Evolutionary conservation across 2,113 vertebrate genomes (phyloP), one percentile per base, ranked within the genome.

Genomic region (Sinocyclocheilus rhinocerous): DNA sequence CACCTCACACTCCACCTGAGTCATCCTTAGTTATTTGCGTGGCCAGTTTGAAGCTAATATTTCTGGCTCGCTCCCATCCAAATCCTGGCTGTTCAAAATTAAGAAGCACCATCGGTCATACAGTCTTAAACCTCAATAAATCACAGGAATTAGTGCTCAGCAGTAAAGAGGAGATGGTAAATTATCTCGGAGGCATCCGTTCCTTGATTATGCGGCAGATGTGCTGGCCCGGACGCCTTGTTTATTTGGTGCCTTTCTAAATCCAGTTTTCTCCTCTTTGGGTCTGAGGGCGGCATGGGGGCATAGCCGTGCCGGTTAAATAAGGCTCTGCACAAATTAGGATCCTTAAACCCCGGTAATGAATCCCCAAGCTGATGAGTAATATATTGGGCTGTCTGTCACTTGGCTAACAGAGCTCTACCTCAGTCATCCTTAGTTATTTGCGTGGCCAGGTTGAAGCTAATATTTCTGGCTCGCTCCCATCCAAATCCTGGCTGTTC

Each of bases 281-380:
- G 61, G 84, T 69, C 78, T 57, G 59, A 85, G 86, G 80, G 63
- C 48, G 75, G 75, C 50, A 67, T 16, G 65, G 77, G 83, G 80
- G 81, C 81, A 83, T 83, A 50, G 82, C 39, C 63, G 84, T 90
- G 88, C 80, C 55, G 29, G 83, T 89, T 89, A 90, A 89, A 88
- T 84, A 88, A 67, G 72, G 59, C 83, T 83, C 33, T 67, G 70
- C 80, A 83, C 82, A 88, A 83, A 87, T 91, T 89, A 89, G 85
- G 81, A 73, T 70, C 87, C 77, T 87, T 57, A 70, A 67, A 84
- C 83, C 84, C 57, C 48, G 16, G 65, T 86, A 84, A 87, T 87
- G 85, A 89, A 88, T 88, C 77, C 85, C 77, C 42, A 65, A 76
- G 85, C 83, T 87, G 85, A 86, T 89, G 86, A 90, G 86, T 87